phyloP scores from a whole-genome alignment of 2,888 invertebrate species.

The Muschampia plurimacula region DNA sequence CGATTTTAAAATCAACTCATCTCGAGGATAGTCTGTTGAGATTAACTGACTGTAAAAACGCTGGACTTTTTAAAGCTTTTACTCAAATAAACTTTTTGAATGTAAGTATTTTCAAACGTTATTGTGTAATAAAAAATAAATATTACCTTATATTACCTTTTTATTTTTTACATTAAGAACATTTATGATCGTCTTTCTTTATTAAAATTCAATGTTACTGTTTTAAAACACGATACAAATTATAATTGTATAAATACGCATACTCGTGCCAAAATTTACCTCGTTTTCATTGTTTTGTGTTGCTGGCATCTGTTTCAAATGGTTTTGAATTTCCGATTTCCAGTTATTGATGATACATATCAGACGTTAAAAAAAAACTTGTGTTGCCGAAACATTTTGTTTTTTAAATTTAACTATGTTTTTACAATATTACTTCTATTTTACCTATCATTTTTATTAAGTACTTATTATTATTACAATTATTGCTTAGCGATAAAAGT shows the following conservation, averaged over 20 bases:
- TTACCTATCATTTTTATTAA: too few species aligned
- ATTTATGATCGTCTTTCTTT: neutral
- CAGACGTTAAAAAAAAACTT: neutral
- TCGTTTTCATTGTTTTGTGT: neutral
- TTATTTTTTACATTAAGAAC: too few species aligned
- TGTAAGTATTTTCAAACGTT: too few species aligned
- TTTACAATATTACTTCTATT: too few species aligned
- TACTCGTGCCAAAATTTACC: neutral
- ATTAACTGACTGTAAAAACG: neutral
- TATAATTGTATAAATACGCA: neutral
- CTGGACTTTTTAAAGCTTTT: neutral
- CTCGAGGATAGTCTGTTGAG: conserved; percentile 13
- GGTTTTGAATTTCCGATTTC: neutral
- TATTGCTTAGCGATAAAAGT: too few species aligned
- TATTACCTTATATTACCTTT: neutral
- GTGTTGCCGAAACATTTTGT: neutral
- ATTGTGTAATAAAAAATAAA: too few species aligned
- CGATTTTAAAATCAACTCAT: conserved; percentile 43
- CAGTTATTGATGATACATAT: neutral
- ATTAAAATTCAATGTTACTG: neutral
- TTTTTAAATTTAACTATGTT: neutral
- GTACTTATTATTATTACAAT: too few species aligned
- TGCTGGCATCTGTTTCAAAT: neutral
- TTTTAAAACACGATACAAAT: neutral
- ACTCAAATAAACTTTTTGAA: neutral